A percentile compares a stretch with the other conserved stretches of the same genome.
Evolutionary conservation across 2,113 vertebrate species (phyloP).

Genomic region (Myiozetetes cayanensis): DNA sequence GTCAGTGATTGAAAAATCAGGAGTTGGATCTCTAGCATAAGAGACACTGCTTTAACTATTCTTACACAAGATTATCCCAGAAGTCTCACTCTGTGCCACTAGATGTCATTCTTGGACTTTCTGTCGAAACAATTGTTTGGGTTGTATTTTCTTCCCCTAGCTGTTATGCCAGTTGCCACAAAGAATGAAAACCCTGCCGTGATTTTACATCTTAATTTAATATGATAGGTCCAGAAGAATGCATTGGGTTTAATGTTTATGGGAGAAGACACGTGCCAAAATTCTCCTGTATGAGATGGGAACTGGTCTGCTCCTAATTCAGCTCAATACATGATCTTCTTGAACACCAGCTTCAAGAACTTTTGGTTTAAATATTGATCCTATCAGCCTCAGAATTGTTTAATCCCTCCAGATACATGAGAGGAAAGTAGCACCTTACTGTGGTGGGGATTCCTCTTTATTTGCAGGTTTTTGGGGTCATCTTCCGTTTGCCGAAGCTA

Average conservation of each 20-base stretch:
- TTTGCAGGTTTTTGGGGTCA: not conserved
- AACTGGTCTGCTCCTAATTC: not conserved
- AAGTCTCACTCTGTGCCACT: conserved; percentile 7
- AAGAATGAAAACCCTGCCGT: not conserved
- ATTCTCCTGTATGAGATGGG: not conserved
- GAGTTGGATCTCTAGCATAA: not conserved
- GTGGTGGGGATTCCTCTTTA: not conserved
- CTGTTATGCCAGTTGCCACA: not conserved
- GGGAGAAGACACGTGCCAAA: not conserved
- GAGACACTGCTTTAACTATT: not conserved
- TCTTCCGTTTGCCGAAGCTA: not conserved
- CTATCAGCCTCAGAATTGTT: not conserved
- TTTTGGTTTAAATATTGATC: conserved; percentile 25
- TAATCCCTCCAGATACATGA: not conserved
- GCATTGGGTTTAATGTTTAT: not conserved
- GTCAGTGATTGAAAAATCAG: not conserved
- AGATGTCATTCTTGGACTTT: conserved; percentile 67
- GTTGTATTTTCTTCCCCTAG: not conserved
- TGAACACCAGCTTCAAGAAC: not conserved
- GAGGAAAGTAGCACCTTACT: not conserved
- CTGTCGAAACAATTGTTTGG: not conserved
- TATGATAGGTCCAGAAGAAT: not conserved
- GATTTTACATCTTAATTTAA: conserved; percentile 22
- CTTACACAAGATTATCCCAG: not conserved
- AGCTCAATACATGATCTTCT: not conserved